Evolutionary conservation across 1,140 invertebrate species (phyloP), one percentile per base, ranked within the genome.

Genomic region (Trichomalopsis sarcophagae): DNA sequence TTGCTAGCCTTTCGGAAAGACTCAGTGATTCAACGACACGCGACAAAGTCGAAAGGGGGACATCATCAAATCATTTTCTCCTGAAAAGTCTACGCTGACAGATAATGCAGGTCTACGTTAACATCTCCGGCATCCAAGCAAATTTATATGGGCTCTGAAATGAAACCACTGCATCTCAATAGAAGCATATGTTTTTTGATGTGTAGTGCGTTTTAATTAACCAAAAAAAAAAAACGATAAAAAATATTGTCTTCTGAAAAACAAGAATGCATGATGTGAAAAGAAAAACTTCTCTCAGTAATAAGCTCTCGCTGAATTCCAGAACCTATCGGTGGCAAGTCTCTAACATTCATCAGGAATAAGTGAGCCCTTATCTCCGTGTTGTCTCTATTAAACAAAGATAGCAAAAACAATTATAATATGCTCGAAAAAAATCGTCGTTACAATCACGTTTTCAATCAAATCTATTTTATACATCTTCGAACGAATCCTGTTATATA

Each of bases 251-350:
- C 2, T 68, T 4, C 10, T 79, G 50, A 40, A 68, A 79, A 40
- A 36, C 33, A 36, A 79, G 77, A 68, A n/a, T 1, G 1, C 27
- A 40, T n/a, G 17, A 40, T n/a, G 17, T 17, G 30, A 36, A 55
- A 79, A 3, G 4, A 71, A 13, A 33, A 17, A 55, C n/a, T 73
- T 81, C 44, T 44, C 44, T 23, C 40, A 73, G 50, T 50, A 82
- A 83, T 50, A 82, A 83, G 80, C 21, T 86, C 71, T 86, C 85
- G 86, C 85, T 87, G 87, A 87, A 88, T 86, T 88, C 85, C 85
- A 82, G 86, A 88, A 87, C 84, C 86, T 86, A 73, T 86, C 69
- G 80, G 44, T 33, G 74, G 47, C 44, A 84, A 87, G 81, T 81
- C 79, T 84, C 66, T 73, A 83, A 83, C 47, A 84, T 87, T 87